Conservation (phyloP, 2,888 invertebrate species). For the Pristionchus japonicus region DNA sequence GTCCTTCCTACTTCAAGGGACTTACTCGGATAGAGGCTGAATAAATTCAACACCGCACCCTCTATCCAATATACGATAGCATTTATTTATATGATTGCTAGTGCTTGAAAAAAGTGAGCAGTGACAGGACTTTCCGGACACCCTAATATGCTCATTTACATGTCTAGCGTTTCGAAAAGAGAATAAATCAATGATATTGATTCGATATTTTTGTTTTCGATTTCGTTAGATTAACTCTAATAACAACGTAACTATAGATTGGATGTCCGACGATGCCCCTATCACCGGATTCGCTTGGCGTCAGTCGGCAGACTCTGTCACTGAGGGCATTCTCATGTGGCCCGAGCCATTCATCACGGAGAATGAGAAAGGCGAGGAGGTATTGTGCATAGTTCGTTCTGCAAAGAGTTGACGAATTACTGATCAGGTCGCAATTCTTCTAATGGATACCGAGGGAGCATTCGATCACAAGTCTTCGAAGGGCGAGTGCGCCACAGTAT, state of each 20-base stretch:
- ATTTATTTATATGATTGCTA: too few relatives aligned
- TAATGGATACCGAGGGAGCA: background rate
- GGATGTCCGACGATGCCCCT: background rate
- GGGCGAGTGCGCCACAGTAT: background rate
- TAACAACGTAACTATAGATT: background rate
- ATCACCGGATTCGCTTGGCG: background rate
- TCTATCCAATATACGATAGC: too few relatives aligned
- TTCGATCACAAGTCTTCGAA: background rate
- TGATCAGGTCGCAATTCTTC: background rate
- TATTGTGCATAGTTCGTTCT: background rate
- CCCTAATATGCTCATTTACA: too few relatives aligned
- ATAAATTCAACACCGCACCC: too few relatives aligned
- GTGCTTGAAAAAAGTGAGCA: too few relatives aligned
- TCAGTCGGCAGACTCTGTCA: background rate
- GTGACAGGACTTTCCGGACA: too few relatives aligned
- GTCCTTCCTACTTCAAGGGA: too few relatives aligned
- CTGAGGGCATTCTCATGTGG: slow-evolving; percentile 20
- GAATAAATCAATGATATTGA: too few relatives aligned
- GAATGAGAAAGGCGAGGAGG: background rate
- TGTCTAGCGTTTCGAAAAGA: too few relatives aligned
- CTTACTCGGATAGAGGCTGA: too few relatives aligned
- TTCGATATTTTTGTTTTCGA: background rate
- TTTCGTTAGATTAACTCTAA: too few relatives aligned
- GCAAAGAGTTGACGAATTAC: background rate
- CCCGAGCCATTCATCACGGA: background rate